A percentile compares a stretch with the other conserved stretches of the same genome.
Evolutionary conservation across 2,888 invertebrate species (phyloP).

Genomic region (Orchesella flavescens): DNA sequence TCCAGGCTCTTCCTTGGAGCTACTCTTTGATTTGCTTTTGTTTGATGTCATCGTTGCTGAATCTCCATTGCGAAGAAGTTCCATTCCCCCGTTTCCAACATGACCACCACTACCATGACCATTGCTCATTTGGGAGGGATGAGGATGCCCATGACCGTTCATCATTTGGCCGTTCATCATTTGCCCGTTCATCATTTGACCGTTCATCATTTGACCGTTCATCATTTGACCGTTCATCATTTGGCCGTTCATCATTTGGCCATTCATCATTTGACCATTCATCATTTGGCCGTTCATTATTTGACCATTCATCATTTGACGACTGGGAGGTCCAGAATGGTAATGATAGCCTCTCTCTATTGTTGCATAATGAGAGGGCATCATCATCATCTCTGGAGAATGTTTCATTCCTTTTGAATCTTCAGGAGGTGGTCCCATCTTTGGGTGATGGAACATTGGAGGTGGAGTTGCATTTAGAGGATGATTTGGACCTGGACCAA

Average conservation of each 20-base stretch:
- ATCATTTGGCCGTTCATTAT: slow-evolving; percentile 56
- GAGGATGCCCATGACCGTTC: slow-evolving; percentile 50
- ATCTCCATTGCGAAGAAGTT: slow-evolving; percentile 67
- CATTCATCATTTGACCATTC: slow-evolving; percentile 59
- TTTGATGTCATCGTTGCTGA: slow-evolving; percentile 71
- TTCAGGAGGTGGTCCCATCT: slow-evolving; percentile 59
- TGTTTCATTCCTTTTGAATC: slow-evolving; percentile 63
- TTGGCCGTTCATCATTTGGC: no score
- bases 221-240: slow-evolving; percentile 54
- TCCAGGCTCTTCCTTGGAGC: slow-evolving; percentile 68
- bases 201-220: slow-evolving; percentile 59
- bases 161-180: slow-evolving; percentile 54
- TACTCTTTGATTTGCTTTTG: slow-evolving; percentile 71
- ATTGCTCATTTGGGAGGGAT: slow-evolving; percentile 47
- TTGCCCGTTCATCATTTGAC: slow-evolving; percentile 58
- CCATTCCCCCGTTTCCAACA: slow-evolving; percentile 42
- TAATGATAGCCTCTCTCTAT: slow-evolving; percentile 72
- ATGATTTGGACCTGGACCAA: slow-evolving; percentile 63
- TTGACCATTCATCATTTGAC: slow-evolving; percentile 56
- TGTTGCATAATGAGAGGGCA: slow-evolving; percentile 71
- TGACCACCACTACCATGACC: slow-evolving; percentile 28
- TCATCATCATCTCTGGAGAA: slow-evolving; percentile 68
- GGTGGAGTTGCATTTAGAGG: slow-evolving; percentile 70
- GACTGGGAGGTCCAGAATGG: slow-evolving; percentile 60
- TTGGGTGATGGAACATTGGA: slow-evolving; percentile 72